phyloP scores from a whole-genome alignment of 2,888 invertebrate genomes.

The Amorpha juglandis region DNA sequence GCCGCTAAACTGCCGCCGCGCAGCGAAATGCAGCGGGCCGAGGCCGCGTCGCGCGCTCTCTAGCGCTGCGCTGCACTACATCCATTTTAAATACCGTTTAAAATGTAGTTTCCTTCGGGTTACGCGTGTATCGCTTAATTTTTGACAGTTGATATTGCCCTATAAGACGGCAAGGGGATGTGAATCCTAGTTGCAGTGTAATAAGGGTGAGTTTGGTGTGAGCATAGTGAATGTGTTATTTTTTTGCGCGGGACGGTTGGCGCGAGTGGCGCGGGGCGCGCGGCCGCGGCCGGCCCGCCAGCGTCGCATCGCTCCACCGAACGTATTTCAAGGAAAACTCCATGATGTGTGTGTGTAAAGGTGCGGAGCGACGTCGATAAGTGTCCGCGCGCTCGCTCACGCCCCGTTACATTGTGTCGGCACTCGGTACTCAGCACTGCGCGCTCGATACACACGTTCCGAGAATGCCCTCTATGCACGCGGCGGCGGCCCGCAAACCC shows the following conservation, averaged over 20 bases:
- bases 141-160: conserved; percentile 84
- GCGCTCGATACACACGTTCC: conserved; percentile 47
- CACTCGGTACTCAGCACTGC: conserved; percentile 32
- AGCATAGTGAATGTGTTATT: conserved; percentile 62
- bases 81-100: conserved; percentile 74
- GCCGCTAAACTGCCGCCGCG: conserved; percentile 75
- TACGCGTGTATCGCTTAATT: conserved; percentile 81
- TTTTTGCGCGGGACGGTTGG: conserved; percentile 80
- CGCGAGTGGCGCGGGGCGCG: conserved; percentile 50
- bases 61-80: conserved; percentile 72
- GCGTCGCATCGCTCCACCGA: conserved; percentile 64
- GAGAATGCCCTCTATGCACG: conserved; percentile 54
- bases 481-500: conserved; percentile 34
- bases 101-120: conserved; percentile 77
- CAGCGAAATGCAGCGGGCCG: conserved; percentile 81
- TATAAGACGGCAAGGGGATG: conserved; percentile 58
- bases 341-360: conserved; percentile 52
- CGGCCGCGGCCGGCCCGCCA: conserved; percentile 47
- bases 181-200: conserved; percentile 59
- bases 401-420: conserved; percentile 42
- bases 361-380: conserved; percentile 59
- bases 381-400: conserved; percentile 41
- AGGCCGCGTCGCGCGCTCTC: conserved; percentile 78
- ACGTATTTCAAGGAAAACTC: conserved; percentile 78
- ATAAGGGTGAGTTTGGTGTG: conserved; percentile 74